Conservation (phyloP, 2,113 vertebrate species). For the Ovis canadensis region DNA sequence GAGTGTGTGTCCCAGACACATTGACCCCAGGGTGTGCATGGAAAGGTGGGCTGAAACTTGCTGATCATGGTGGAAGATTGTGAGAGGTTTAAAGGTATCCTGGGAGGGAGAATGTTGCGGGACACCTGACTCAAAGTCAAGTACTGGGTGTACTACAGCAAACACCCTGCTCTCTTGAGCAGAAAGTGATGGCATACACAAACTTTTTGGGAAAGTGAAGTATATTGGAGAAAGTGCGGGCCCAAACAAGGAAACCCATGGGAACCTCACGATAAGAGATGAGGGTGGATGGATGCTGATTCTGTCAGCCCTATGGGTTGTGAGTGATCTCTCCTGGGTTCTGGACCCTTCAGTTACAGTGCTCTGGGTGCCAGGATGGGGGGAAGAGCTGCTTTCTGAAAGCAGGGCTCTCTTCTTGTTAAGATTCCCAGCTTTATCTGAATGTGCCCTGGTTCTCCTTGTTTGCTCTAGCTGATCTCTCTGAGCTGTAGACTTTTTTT, state of each 20-base stretch:
- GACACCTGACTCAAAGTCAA: not conserved
- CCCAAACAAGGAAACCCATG: not conserved
- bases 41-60: not conserved
- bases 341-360: not conserved
- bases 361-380: not conserved
- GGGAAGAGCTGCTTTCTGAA: not conserved
- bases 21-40: not conserved
- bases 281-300: not conserved
- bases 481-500: not conserved
- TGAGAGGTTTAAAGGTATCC: not conserved
- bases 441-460: not conserved
- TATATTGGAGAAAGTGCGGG: not conserved
- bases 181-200: not conserved
- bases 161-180: not conserved
- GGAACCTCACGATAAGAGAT: not conserved
- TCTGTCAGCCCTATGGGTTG: not conserved
- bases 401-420: not conserved
- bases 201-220: not conserved
- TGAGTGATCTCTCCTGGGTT: not conserved
- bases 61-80: not conserved
- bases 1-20: not conserved
- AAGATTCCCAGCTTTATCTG: not conserved
- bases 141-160: not conserved
- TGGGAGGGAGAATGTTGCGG: not conserved
- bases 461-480: not conserved